Conservation (phyloP, 1,140 invertebrate species). For the Agraylea sexmaculata region DNA sequence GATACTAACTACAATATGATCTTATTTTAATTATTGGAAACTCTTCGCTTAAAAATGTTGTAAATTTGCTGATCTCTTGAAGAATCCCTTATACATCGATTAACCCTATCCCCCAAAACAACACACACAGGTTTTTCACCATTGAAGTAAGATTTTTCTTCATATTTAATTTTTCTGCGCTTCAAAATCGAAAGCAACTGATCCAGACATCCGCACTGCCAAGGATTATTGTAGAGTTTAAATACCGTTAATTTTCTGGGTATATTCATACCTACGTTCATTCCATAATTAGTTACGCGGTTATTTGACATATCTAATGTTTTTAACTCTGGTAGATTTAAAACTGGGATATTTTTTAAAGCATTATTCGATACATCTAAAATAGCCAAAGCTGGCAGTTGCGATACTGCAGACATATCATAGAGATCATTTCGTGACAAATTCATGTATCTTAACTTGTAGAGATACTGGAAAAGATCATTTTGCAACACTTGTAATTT, state of each 20-base stretch:
- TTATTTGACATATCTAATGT: slow-evolving; percentile 14
- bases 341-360: slow-evolving; percentile 4
- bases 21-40: no score
- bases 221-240: slow-evolving; percentile 13
- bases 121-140: slow-evolving; percentile 14
- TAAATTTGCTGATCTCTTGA: slow-evolving; percentile 9
- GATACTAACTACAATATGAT: no score
- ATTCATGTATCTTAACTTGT: slow-evolving; percentile 11
- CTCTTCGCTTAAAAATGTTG: no score
- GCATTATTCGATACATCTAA: slow-evolving; percentile 16
- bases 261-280: slow-evolving; percentile 9
- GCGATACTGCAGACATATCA: neutral
- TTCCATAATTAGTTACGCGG: slow-evolving; percentile 11
- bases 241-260: slow-evolving; percentile 7
- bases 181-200: slow-evolving; percentile 8
- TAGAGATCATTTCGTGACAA: slow-evolving; percentile 12
- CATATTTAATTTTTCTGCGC: slow-evolving; percentile 5
- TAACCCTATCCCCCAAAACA: neutral
- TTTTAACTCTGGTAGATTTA: slow-evolving; percentile 1
- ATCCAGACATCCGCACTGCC: slow-evolving; percentile 15
- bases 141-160: slow-evolving; percentile 3
- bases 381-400: slow-evolving; percentile 1
- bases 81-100: slow-evolving; percentile 10
- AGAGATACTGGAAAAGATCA: slow-evolving; percentile 7
- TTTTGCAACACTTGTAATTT: slow-evolving; percentile 4